phyloP scores from a whole-genome alignment of 2,888 invertebrate species.

The Tuta absoluta region DNA sequence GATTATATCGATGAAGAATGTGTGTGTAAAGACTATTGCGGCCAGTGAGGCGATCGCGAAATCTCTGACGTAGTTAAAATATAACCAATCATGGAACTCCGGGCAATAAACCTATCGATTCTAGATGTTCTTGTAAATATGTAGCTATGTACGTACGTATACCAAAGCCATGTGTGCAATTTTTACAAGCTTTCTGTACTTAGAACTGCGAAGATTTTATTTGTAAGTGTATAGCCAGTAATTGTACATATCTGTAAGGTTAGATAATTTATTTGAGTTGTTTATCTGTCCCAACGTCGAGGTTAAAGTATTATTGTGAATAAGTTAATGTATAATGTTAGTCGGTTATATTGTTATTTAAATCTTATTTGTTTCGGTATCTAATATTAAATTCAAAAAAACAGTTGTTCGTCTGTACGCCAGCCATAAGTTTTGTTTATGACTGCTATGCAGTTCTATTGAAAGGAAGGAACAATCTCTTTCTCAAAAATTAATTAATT shows the following conservation, averaged over 20 bases:
- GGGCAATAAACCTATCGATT: slow-evolving; percentile 73
- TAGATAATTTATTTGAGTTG: slow-evolving; percentile 32
- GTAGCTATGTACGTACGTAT: slow-evolving; percentile 79
- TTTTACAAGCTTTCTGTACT: slow-evolving; percentile 77
- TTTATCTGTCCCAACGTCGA: slow-evolving; percentile 26
- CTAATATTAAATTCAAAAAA: background rate
- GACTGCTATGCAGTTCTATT: slow-evolving; percentile 17
- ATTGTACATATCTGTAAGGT: slow-evolving; percentile 55
- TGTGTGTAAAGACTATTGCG: slow-evolving; percentile 18
- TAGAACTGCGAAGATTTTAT: slow-evolving; percentile 52
- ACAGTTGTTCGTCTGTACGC: slow-evolving; percentile 8
- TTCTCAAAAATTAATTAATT: background rate
- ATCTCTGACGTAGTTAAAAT: slow-evolving; percentile 36
- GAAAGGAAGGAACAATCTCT: slow-evolving; percentile 13
- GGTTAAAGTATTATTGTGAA: slow-evolving; percentile 20
- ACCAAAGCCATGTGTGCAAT: slow-evolving; percentile 81
- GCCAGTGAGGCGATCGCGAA: slow-evolving; percentile 25
- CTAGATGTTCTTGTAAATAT: slow-evolving; percentile 71
- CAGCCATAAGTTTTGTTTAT: slow-evolving; percentile 10
- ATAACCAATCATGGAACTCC: slow-evolving; percentile 56
- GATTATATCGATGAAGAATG: background rate
- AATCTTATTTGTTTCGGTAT: background rate
- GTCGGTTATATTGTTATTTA: slow-evolving; percentile 3
- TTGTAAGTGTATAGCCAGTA: slow-evolving; percentile 58
- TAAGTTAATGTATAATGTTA: slow-evolving; percentile 9